phyloP scores from a whole-genome alignment of 2,113 vertebrate species.

The Gallinago media region DNA sequence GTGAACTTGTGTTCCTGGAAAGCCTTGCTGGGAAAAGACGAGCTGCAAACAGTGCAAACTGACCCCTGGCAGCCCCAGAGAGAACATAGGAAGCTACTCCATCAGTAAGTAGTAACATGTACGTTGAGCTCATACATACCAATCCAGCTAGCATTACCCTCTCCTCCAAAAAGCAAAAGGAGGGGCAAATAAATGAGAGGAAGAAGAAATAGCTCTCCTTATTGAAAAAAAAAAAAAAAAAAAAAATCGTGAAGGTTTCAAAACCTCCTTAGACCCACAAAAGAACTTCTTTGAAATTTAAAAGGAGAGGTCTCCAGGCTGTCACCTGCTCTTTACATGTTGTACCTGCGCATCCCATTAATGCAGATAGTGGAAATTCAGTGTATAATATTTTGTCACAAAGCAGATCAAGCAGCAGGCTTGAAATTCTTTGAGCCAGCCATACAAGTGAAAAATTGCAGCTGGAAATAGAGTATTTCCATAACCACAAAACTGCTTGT shows the following conservation, averaged over 20 bases:
- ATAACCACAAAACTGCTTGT: background rate
- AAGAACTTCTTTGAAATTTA: slow-evolving; percentile 10
- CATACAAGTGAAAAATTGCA: background rate
- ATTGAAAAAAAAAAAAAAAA: background rate
- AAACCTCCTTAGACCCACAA: background rate
- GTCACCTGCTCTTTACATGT: background rate
- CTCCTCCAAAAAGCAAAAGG: background rate
- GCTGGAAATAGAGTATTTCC: background rate
- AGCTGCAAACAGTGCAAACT: background rate
- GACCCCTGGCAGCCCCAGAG: background rate
- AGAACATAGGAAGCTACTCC: background rate
- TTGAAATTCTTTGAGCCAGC: slow-evolving; percentile 17
- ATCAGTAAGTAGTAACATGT: background rate
- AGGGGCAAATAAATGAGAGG: background rate
- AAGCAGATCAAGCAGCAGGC: slow-evolving; percentile 13
- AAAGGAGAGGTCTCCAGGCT: background rate
- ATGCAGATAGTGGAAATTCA: slow-evolving; percentile 13
- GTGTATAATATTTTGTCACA: slow-evolving; percentile 24
- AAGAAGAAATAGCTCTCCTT: background rate
- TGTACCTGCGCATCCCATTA: background rate
- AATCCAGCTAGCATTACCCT: background rate
- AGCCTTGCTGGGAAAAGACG: background rate
- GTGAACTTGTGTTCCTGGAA: background rate
- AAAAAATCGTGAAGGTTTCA: background rate
- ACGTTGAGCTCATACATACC: background rate